Base-by-base conservation (phyloP, 2,888 invertebrate genomes). In the Eupeodes luniger region DNA sequence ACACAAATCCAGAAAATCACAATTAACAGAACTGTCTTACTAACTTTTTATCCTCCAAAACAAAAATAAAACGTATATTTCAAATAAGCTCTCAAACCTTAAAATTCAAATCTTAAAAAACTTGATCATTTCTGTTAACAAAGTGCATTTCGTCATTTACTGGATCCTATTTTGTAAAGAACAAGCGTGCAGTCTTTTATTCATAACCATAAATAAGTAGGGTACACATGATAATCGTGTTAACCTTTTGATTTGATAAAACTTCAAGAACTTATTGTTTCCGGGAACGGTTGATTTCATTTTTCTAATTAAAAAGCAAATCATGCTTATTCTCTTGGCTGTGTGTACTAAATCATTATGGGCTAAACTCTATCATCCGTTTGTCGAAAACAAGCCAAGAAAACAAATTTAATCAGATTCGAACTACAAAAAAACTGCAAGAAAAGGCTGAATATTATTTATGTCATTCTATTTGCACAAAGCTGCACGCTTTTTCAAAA, bases 121-220 rank as follows among this genome's bases (percentile, higher is more conserved):
- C 59, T 49, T 82, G 40, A 53, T 77, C 76, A 74, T 66, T 83
- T 87, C 81, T 87, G 82, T 89, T 78, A 88, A 85, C 82, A 82
- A 87, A 86, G 81, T 89, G 89, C 89, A 89, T 89, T 79, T 89
- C 87, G 80, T 78, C 81, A 69, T 81, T 74, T 70, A 88, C 75
- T 85, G 81, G 51, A 88, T 88, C 88, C 85, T 88, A 88, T 85
- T 88, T 88, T 88, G 83, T 88, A 74, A 74, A 78, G 84, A 84
- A 69, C 55, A 74, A 80, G 87, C 81, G 84, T 84, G 69, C 67
- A 74, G 67, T 76, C 47, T 66, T 67, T 80, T 70, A 47, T 80
- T 49, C 40, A 40, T 40, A 27, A 27, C 27, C 27, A 27, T 27
- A 27, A 27, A 27, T 27, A 3, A 27, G 2, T 27, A 27, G 27